Conservation (phyloP, 2,113 vertebrate species). For the Equus quagga region DNA sequence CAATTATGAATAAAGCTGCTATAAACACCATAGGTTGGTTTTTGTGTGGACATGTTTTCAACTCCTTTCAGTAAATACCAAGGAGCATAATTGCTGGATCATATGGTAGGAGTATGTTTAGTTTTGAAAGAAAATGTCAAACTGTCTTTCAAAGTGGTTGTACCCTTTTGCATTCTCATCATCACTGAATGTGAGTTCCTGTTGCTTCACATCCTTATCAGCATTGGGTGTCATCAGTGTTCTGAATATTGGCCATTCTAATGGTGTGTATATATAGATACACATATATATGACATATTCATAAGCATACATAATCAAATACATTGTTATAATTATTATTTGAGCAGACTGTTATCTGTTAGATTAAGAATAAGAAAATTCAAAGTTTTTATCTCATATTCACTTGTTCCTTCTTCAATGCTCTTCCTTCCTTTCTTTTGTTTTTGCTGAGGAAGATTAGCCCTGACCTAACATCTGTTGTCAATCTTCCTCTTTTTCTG, state of each 20-base stretch:
- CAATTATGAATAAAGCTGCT: background rate
- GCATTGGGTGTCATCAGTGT: background rate
- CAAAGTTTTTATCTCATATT: background rate
- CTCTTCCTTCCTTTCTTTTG: background rate
- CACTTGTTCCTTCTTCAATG: background rate
- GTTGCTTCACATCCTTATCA: background rate
- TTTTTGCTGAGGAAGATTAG: no score
- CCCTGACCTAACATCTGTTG: no score
- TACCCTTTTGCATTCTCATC: background rate
- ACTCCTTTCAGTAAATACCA: background rate
- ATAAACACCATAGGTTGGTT: background rate
- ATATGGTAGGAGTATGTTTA: background rate
- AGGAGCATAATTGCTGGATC: background rate
- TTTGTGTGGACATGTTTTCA: background rate
- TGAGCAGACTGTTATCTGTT: background rate
- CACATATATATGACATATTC: background rate
- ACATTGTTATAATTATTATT: background rate
- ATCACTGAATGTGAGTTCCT: background rate
- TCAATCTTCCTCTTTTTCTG: no score
- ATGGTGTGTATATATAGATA: background rate
- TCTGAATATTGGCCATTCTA: background rate
- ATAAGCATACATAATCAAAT: background rate
- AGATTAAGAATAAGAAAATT: background rate
- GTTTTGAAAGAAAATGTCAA: background rate
- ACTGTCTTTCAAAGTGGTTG: background rate